Base-by-base conservation (phyloP, 37 sponge, comb jelly and placozoan species). In the Spongilla lacustris region DNA sequence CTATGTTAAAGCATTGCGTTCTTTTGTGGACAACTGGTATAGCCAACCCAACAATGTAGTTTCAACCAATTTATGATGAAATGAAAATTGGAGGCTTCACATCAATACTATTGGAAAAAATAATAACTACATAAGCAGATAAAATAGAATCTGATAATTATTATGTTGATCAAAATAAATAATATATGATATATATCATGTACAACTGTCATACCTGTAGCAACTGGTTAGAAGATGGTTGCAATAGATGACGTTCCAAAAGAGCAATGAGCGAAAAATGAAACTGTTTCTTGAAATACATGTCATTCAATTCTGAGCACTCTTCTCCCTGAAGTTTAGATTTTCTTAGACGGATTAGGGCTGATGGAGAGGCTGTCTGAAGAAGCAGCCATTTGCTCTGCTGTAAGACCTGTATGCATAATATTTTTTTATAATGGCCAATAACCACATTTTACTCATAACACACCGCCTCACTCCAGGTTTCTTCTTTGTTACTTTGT, bases 261-360 rank as follows among this genome's bases (percentile, higher is more conserved):
- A 85, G 81, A 4, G 81, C 72, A 30, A 48, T 36, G 28, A 90
- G 67, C n/a, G 85, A 90, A n/a, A 13, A 29, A 75, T 85, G 91
- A 24, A 78, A 46, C 67, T 93, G 93, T 6, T 75, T 50, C 21
- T 50, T 6, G 68, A 86, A 91, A 33, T 92, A 92, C 19, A 91
- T 83, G 26, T 79, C 26, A 9, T 31, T 9, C 0, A 78, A 24
- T 19, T 75, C 35, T 23, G 19, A n/a, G 46, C 8, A 46, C 74
- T 31, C 75, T 38, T 81, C 34, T 6, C 32, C 9, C 13, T 33
- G 22, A 6, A 72, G 23, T 3, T 29, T 13, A 6, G 75, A 31
- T 22, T 23, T 27, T 29, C 24, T 41, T 26, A 82, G 66, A 19
- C 88, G 41, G 3, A 71, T 66, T 24, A 87, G 35, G 4, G 88